These are phyloP conservation scores for Nomada hirtipes DNA, from an alignment of 2,888 invertebrate genomes.

Conservation along the genomic window DNA sequence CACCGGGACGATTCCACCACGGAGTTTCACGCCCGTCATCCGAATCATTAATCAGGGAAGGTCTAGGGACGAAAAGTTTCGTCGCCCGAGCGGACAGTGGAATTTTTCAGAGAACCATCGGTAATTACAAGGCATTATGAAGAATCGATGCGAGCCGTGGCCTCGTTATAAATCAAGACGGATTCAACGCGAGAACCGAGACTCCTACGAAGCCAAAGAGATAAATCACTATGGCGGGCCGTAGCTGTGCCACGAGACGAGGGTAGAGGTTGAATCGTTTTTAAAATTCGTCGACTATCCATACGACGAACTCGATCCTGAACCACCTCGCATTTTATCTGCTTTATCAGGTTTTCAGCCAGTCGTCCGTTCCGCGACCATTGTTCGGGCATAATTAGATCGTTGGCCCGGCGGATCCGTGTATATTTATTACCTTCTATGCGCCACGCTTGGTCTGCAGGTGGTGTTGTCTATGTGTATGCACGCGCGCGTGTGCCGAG, in stretches of 20 bases:
- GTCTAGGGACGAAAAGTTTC: conserved; percentile 40
- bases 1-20: not conserved
- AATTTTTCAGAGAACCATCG: conserved; percentile 35
- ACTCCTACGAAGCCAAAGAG: conserved; percentile 48
- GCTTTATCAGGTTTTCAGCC: conserved; percentile 60
- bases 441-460: conserved; percentile 32
- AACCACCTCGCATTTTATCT: conserved; percentile 44
- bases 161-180: conserved; percentile 61
- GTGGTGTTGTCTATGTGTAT: conserved; percentile 9
- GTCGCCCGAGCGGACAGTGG: conserved; percentile 38
- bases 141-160: conserved; percentile 55
- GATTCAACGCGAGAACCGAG: conserved; percentile 46
- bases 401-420: conserved; percentile 58
- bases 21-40: conserved; percentile 24
- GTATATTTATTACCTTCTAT: conserved; percentile 61
- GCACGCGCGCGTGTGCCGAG: conserved; percentile 15
- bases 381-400: conserved; percentile 66
- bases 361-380: conserved; percentile 54
- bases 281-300: conserved; percentile 42
- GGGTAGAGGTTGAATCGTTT: not conserved
- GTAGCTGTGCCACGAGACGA: not conserved
- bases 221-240: conserved; percentile 55
- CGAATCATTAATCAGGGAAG: conserved; percentile 41
- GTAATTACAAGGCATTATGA: conserved; percentile 61
- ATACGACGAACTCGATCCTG: not conserved